phyloP scores from a whole-genome alignment of 2,113 vertebrate genomes.

The Zosterops lateralis region DNA sequence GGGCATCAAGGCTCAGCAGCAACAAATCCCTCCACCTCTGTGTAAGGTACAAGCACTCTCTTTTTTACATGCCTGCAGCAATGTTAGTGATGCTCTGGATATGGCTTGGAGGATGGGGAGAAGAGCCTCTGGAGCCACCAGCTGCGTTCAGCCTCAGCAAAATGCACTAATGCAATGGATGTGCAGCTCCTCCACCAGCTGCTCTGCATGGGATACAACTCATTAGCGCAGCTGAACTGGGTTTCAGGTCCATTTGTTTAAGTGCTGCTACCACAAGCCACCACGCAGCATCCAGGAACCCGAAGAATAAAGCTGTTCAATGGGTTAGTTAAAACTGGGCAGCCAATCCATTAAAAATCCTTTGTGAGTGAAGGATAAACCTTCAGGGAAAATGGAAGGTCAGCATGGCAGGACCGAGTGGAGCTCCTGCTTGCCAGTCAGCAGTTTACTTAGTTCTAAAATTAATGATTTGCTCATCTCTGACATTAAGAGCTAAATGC shows the following conservation, averaged over 20 bases:
- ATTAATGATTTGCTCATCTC: not conserved
- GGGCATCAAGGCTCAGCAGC: not conserved
- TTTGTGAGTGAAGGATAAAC: not conserved
- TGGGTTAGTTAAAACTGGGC: not conserved
- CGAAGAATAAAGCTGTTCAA: not conserved
- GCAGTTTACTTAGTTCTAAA: not conserved
- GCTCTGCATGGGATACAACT: not conserved
- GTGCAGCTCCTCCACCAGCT: not conserved
- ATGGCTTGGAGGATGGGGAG: not conserved
- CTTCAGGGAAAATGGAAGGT: not conserved
- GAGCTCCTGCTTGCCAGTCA: not conserved
- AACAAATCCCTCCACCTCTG: not conserved
- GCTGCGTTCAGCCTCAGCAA: not conserved
- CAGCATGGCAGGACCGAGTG: fast-evolving
- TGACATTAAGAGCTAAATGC: constrained; percentile 4
- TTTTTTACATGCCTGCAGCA: not conserved
- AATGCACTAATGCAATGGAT: not conserved
- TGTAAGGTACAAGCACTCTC: not conserved
- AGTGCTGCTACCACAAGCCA: constrained; percentile 14
- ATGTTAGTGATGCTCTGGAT: not conserved
- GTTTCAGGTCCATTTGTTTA: constrained; percentile 40
- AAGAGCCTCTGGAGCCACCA: not conserved
- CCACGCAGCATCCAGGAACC: not conserved
- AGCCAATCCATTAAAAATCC: not conserved
- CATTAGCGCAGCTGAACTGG: not conserved